A percentile compares a stretch with the other conserved stretches of the same genome.
These are phyloP conservation scores for Clarias macrocephalus DNA, from an alignment of 2,113 vertebrate species.

Conservation along the genomic window DNA sequence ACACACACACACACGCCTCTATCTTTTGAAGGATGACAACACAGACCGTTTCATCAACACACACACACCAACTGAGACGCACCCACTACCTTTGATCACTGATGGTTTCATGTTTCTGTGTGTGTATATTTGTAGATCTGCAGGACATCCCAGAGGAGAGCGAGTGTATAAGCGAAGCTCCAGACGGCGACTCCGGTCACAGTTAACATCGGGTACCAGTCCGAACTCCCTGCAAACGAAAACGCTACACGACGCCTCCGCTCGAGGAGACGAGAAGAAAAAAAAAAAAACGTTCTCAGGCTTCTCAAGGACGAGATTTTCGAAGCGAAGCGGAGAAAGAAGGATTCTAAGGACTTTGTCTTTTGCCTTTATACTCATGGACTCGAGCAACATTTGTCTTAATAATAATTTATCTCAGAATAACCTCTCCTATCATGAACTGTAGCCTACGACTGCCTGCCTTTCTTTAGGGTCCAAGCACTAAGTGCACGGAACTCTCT, in stretches of 20 bases:
- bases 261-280: background rate
- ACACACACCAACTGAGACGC: background rate
- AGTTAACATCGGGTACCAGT: conserved; percentile 47
- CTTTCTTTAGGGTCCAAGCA: conserved; percentile 10
- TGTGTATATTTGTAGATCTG: conserved; percentile 73
- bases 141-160: conserved; percentile 92
- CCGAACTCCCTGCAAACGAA: background rate
- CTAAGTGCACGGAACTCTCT: background rate
- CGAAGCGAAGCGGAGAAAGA: background rate
- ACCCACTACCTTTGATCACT: conserved; percentile 21
- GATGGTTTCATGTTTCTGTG: background rate
- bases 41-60: background rate
- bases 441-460: conserved; percentile 41
- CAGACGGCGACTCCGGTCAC: conserved; percentile 52
- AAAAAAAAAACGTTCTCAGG: background rate
- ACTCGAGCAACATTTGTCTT: conserved; percentile 23
- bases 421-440: conserved; percentile 20
- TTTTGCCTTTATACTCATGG: background rate
- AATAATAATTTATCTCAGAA: conserved; percentile 37
- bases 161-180: conserved; percentile 76
- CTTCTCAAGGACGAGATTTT: background rate
- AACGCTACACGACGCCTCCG: conserved; percentile 1
- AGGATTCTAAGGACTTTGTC: background rate
- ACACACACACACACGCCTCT: background rate
- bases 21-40: conserved; percentile 11